Percentiles rank a stretch among this genome's conserved stretches.
Conservation (phyloP, 2,888 invertebrate genomes). For the Drosophila barbarae region DNA sequence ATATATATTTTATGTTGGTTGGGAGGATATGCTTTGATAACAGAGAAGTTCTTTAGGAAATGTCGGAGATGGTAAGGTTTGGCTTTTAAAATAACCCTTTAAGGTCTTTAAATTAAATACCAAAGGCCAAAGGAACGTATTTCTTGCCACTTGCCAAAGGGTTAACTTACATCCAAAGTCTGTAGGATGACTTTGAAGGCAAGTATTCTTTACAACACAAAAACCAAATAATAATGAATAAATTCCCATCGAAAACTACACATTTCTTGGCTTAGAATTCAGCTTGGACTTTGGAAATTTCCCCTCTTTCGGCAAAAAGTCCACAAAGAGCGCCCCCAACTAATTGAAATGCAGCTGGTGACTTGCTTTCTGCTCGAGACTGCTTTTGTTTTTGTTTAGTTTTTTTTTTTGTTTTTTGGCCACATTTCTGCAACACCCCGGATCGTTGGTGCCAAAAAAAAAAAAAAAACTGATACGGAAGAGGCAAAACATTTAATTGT, state of each 20-base stretch:
- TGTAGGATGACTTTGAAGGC: too few species aligned
- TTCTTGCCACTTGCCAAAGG: too few species aligned
- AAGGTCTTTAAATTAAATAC: too few species aligned
- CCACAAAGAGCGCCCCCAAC: background rate
- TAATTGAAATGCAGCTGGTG: conserved; percentile 33
- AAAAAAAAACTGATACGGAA: conserved; percentile 28
- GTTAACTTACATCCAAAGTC: too few species aligned
- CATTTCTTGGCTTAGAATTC: background rate
- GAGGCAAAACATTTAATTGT: conserved; percentile 46
- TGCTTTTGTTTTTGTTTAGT: conserved; percentile 5
- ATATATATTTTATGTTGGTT: background rate
- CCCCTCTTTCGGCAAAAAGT: background rate
- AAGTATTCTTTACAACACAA: too few species aligned
- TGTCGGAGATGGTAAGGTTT: too few species aligned
- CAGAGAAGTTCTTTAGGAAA: too few species aligned
- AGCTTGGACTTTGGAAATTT: background rate
- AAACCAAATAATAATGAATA: too few species aligned
- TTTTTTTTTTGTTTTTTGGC: conserved; percentile 10
- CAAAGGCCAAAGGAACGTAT: too few species aligned
- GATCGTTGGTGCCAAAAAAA: conserved; percentile 46
- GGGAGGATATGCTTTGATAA: too few species aligned
- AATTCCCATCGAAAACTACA: background rate
- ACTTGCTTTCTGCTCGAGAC: conserved; percentile 25
- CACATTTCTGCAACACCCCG: conserved; percentile 17
- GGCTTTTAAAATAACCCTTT: too few species aligned